Conservation (phyloP, 2,797 vertebrate genomes). For the Manis javanica region DNA sequence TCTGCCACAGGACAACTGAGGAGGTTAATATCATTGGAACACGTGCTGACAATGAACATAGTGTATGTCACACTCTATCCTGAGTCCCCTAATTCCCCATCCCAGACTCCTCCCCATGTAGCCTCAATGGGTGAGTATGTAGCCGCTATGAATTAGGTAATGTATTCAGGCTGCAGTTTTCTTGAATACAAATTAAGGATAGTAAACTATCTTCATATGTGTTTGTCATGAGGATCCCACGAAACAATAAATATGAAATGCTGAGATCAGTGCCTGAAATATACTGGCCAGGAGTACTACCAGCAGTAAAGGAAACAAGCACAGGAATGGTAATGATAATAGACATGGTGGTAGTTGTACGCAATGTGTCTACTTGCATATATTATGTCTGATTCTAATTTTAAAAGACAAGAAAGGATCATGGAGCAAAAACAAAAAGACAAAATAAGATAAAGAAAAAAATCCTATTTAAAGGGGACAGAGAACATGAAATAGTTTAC, state of each 20-base stretch:
- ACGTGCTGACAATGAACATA: neutral
- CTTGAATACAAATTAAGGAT: neutral
- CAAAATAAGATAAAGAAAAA: neutral
- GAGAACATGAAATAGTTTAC: neutral
- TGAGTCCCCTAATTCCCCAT: neutral
- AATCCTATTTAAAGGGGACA: neutral
- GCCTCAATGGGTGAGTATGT: neutral
- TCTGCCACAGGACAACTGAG: neutral
- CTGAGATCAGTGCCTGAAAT: neutral
- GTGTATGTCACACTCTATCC: neutral
- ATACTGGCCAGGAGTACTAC: neutral
- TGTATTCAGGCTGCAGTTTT: neutral
- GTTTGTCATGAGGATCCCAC: neutral
- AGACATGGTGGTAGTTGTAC: neutral
- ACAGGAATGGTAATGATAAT: neutral
- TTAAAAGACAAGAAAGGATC: neutral
- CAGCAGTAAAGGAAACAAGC: neutral
- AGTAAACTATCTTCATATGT: neutral
- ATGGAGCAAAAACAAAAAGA: neutral
- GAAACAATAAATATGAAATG: neutral
- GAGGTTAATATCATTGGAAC: neutral
- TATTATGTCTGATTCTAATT: neutral
- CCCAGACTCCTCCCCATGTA: neutral
- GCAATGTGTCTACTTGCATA: neutral
- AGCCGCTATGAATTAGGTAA: neutral